Conservation (phyloP, 2,888 invertebrate genomes). For the Cryptophagus acutangulus region DNA sequence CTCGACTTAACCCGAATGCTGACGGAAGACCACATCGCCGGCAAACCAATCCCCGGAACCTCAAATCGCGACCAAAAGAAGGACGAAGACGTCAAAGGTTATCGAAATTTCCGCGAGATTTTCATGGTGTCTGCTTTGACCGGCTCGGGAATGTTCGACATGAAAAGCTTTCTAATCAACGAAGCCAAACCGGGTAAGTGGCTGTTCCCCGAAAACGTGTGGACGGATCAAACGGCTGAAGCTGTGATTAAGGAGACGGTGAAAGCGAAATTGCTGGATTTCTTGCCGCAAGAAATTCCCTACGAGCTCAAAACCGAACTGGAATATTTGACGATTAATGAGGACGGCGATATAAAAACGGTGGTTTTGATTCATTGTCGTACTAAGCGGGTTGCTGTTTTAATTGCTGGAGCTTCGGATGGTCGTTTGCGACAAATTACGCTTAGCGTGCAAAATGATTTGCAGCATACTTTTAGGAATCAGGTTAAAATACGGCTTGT, state of each 20-base stretch:
- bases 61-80: constrained; percentile 22
- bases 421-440: constrained; percentile 68
- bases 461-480: constrained; percentile 43
- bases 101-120: constrained; percentile 79
- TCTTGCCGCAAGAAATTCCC: constrained; percentile 80
- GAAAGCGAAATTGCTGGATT: constrained; percentile 77
- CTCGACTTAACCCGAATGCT: constrained; percentile 65
- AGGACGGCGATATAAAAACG: constrained; percentile 53
- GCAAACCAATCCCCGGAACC: constrained; percentile 34
- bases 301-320: constrained; percentile 64
- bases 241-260: constrained; percentile 69
- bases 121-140: constrained; percentile 88
- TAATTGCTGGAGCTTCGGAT: constrained; percentile 66
- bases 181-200: constrained; percentile 63
- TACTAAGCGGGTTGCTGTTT: constrained; percentile 55
- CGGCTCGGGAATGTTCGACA: constrained; percentile 49
- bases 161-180: constrained; percentile 58
- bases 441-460: constrained; percentile 42
- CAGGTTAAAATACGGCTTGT: no score
- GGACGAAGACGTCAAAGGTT: constrained; percentile 46
- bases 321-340: constrained; percentile 60
- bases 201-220: constrained; percentile 61
- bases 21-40: constrained; percentile 53
- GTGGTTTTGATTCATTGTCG: constrained; percentile 63
- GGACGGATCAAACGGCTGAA: constrained; percentile 71